A percentile compares a stretch with the other conserved stretches of the same genome.
These are phyloP conservation scores for Galbula dea DNA, from an alignment of 2,113 vertebrate species.

Conservation along the genomic window DNA sequence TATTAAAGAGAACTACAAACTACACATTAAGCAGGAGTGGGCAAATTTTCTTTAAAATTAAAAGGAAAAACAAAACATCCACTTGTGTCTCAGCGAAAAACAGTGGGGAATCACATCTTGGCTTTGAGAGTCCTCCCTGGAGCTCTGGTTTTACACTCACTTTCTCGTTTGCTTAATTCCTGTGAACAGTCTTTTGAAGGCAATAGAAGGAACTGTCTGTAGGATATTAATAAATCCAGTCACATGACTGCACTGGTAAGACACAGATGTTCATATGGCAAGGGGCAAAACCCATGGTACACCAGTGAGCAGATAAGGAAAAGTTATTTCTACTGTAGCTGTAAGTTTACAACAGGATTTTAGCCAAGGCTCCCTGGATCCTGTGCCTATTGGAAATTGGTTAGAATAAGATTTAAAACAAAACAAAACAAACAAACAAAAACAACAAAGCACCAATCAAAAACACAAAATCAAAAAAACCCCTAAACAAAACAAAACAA, in stretches of 20 bases:
- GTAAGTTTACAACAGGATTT: neutral
- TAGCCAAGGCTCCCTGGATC: neutral
- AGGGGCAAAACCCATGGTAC: neutral
- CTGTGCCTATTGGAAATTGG: neutral
- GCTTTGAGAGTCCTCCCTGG: neutral
- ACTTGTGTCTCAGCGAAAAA: neutral
- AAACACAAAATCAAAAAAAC: neutral
- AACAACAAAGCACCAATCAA: neutral
- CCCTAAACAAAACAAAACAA: too few relatives aligned
- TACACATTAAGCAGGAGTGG: neutral
- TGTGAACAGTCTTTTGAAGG: neutral
- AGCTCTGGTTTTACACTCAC: neutral
- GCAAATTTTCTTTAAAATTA: neutral
- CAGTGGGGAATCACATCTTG: neutral
- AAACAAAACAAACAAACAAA: too few relatives aligned
- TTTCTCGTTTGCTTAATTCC: neutral
- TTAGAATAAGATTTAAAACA: neutral
- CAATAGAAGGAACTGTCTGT: neutral
- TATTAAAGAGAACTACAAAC: neutral
- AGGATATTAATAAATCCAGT: neutral
- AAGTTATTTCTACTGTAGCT: neutral
- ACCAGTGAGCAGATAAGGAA: neutral
- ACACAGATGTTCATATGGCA: neutral
- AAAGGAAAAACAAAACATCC: neutral
- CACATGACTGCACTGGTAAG: neutral